Conservation (phyloP, 1,140 invertebrate genomes). For the Procambarus clarkii region DNA sequence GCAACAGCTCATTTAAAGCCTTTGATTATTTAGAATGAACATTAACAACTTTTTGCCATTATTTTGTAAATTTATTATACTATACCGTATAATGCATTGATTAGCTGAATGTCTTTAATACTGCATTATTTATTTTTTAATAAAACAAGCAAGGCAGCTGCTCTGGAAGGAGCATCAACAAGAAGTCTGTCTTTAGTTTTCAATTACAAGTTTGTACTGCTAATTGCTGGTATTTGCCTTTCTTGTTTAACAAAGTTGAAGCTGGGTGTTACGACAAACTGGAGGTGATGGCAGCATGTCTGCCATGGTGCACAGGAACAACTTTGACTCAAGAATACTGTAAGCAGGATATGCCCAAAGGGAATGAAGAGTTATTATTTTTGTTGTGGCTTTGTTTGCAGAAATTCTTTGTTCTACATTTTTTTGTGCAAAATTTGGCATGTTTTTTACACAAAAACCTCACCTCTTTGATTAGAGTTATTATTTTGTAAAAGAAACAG, state of each 20-base stretch:
- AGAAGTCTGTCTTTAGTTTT: background rate
- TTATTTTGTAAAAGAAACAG: background rate
- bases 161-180: background rate
- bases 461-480: slow-evolving; percentile 24
- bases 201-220: background rate
- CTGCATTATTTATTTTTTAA: background rate
- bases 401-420: slow-evolving; percentile 6
- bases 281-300: slow-evolving; percentile 83
- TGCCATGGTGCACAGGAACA: slow-evolving; percentile 79
- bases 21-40: slow-evolving; percentile 22
- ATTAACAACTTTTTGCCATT: background rate
- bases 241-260: slow-evolving; percentile 76
- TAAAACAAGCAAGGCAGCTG: slow-evolving; percentile 62
- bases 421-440: slow-evolving; percentile 34
- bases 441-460: slow-evolving; percentile 1
- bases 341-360: slow-evolving; percentile 50
- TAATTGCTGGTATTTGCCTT: slow-evolving; percentile 53
- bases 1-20: background rate
- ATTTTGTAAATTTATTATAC: slow-evolving; percentile 1
- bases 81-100: background rate
- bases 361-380: slow-evolving; percentile 45
- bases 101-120: slow-evolving; percentile 46
- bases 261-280: slow-evolving; percentile 83
- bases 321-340: slow-evolving; percentile 58
- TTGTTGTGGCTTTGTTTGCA: slow-evolving; percentile 31